Percentiles rank a stretch among this genome's conserved stretches.
These are phyloP conservation scores for Leucania comma DNA, from an alignment of 2,888 invertebrate genomes.

Conservation along the genomic window DNA sequence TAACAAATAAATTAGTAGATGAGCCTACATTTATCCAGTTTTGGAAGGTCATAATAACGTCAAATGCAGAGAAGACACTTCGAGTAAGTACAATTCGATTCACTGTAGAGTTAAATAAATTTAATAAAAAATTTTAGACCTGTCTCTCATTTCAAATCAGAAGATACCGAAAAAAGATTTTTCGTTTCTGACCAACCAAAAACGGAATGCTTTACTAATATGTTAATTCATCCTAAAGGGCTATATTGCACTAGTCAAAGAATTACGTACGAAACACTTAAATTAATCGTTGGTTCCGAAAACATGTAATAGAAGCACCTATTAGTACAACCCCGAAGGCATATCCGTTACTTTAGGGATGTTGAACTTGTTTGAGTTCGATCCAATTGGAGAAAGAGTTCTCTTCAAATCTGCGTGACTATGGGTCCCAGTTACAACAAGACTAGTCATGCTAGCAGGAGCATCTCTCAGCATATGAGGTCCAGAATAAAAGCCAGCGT, in stretches of 20 bases:
- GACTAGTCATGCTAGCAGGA: slow-evolving; percentile 87
- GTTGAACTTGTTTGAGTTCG: slow-evolving; percentile 81
- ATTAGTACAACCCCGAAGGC: slow-evolving; percentile 93
- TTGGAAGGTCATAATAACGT: slow-evolving; percentile 44
- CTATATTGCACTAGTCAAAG: slow-evolving; percentile 88
- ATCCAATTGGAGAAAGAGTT: slow-evolving; percentile 83
- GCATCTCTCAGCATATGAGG: slow-evolving; percentile 87
- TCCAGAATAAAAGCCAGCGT: slow-evolving; percentile 92
- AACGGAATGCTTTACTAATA: slow-evolving; percentile 55
- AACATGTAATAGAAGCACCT: slow-evolving; percentile 65
- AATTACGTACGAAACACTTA: slow-evolving; percentile 84
- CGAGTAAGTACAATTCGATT: no score
- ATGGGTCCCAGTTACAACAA: slow-evolving; percentile 85
- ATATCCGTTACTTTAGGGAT: slow-evolving; percentile 93
- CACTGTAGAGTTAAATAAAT: no score
- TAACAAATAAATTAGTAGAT: slow-evolving; percentile 64
- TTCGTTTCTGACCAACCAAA: slow-evolving; percentile 35
- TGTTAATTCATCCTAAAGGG: slow-evolving; percentile 68
- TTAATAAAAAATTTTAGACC: not conserved
- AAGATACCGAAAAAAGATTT: not conserved
- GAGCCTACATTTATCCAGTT: slow-evolving; percentile 42
- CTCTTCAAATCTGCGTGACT: slow-evolving; percentile 87
- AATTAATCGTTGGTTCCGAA: slow-evolving; percentile 89
- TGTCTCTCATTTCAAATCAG: not conserved
- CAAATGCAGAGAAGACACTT: no score